Conservation (phyloP, 2,113 vertebrate genomes). For the Stegostoma tigrinum region DNA sequence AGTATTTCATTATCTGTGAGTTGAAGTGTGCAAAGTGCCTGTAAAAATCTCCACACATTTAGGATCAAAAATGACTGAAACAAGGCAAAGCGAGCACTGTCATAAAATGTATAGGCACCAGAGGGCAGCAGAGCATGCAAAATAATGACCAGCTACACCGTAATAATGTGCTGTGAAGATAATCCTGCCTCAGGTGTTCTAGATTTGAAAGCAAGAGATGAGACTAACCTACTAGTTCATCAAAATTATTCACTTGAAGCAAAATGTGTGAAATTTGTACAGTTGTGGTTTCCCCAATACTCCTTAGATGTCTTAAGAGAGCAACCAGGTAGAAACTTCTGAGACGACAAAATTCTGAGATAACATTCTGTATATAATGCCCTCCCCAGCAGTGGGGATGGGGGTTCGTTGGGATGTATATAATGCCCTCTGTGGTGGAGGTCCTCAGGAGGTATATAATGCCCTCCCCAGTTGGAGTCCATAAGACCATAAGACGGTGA, state of each 20-base stretch:
- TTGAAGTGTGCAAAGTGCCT: background rate
- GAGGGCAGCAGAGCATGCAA: constrained; percentile 34
- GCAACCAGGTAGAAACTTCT: background rate
- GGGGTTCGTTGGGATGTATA: too few relatives aligned
- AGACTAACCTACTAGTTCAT: background rate
- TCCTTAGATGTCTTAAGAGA: background rate
- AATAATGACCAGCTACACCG: background rate
- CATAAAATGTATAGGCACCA: background rate
- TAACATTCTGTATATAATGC: background rate
- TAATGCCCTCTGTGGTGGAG: too few relatives aligned
- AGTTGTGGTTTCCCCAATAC: background rate
- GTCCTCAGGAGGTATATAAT: too few relatives aligned
- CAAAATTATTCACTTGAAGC: background rate
- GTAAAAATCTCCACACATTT: background rate
- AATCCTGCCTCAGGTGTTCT: too few relatives aligned
- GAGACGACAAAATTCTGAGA: background rate
- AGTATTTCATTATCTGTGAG: background rate
- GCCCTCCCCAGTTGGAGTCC: too few relatives aligned
- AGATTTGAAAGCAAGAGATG: too few relatives aligned
- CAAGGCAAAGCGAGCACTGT: background rate
- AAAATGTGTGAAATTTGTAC: background rate
- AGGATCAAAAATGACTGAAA: background rate
- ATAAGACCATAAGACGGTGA: too few relatives aligned
- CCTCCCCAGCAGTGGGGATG: too few relatives aligned
- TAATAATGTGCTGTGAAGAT: background rate